Base-by-base conservation (phyloP, 2,797 vertebrate genomes). In the Notolepis coatsorum region DNA sequence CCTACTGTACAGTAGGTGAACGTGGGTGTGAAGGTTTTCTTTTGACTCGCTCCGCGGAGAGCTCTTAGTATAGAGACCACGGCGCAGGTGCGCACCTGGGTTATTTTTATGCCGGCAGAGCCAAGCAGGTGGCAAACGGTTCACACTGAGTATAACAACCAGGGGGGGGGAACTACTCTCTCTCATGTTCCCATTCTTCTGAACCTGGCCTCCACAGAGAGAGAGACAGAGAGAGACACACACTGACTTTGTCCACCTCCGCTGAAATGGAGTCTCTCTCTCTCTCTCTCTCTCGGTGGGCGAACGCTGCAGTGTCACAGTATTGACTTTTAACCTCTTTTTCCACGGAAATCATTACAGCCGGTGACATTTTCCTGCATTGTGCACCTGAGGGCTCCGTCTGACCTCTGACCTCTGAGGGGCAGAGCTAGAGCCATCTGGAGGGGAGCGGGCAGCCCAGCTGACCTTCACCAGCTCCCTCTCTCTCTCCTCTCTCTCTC, bases 321-420 rank as follows among this genome's bases (percentile, higher is more conserved):
- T 85, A 89, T 90, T 25, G 84, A 86, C 83, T 79, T 60, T 21
- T 27, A 41, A 37, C 37, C 35, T 66, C 46, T 23, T 18, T 15
- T 56, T 78, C 68, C 82, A 77, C 77, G 72, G 62, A 71, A 56
- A 72, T 50, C 33, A 42, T 70, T 69, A 77, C 80, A 75, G 70
- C 65, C 27, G 61, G 64, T 77, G 87, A 85, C 82, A 81, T 88
- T 89, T 50, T 84, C 79, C 37, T 60, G 69, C 68, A 72, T 77
- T 82, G 75, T 64, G 80, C 13, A 2, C 67, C 82, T 17, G 6
- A 61, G 57, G 69, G 81, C 74, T 80, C 71, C 30, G 67, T 69
- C 65, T 87, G 81, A 91, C 87, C 89, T 69, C 65, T 87, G 81
- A 91, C 87, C 89, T 91, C 86, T 87, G 65, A 80, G 84, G 73